Evolutionary conservation across 1,140 invertebrate species (phyloP).

Genomic region (Anoplophora glabripennis): DNA sequence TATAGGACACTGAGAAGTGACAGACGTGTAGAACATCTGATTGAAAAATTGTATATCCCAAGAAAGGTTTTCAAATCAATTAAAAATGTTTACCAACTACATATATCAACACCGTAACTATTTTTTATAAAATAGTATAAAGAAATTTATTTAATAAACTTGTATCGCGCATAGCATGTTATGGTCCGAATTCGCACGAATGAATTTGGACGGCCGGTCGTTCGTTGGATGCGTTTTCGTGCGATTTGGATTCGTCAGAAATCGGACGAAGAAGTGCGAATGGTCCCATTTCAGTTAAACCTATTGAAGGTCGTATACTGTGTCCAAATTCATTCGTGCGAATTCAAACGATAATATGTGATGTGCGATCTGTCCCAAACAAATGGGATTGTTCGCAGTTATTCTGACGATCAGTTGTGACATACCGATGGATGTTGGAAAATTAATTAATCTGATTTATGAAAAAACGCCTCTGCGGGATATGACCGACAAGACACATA

Average conservation of each 20-base stretch:
- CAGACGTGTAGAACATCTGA: no score
- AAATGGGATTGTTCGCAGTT: conserved; percentile 1
- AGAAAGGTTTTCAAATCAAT: no score
- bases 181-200: no score
- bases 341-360: neutral
- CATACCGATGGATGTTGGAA: neutral
- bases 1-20: no score
- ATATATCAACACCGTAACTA: no score
- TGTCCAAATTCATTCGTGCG: neutral
- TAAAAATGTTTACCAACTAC: no score
- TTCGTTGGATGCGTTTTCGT: conserved; percentile 1
- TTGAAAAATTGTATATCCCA: no score
- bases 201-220: no score
- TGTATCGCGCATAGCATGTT: no score
- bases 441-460: neutral
- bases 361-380: neutral
- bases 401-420: neutral
- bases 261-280: conserved; percentile 4
- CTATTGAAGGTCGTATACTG: neutral
- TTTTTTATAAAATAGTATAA: no score
- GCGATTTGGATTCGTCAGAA: conserved; percentile 1
- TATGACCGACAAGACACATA: conserved; percentile 4
- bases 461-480: conserved; percentile 7
- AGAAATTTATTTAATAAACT: no score
- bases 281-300: neutral